A percentile compares a stretch with the other conserved stretches of the same genome.
Evolutionary conservation across 1,140 invertebrate species (phyloP).

Genomic region (Neuroterus valhalla): DNA sequence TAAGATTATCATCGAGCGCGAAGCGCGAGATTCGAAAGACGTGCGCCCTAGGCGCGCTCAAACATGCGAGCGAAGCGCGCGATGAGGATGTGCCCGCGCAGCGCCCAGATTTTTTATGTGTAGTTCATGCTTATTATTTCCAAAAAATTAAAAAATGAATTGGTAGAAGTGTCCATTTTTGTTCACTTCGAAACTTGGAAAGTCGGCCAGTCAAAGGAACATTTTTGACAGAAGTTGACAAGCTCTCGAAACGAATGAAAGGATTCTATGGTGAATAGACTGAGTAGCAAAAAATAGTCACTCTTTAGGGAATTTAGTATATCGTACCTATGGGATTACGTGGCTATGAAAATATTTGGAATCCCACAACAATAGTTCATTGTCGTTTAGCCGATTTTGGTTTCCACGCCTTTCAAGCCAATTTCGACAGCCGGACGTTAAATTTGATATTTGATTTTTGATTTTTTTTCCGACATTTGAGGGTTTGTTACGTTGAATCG

Average conservation of each 20-base stretch:
- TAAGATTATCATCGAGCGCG: too few species aligned
- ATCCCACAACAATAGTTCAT: slow-evolving; percentile 46
- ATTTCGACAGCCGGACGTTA: slow-evolving; percentile 43
- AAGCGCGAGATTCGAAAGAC: too few species aligned
- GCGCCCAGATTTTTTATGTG: too few species aligned
- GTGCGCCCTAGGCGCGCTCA: too few species aligned
- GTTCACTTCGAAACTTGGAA: not conserved
- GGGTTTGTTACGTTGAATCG: slow-evolving; percentile 35
- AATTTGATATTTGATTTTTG: slow-evolving; percentile 34
- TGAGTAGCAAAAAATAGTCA: slow-evolving; percentile 37
- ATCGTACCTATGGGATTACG: slow-evolving; percentile 53
- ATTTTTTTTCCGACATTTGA: slow-evolving; percentile 35
- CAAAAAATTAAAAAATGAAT: too few species aligned
- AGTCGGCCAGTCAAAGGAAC: slow-evolving; percentile 9
- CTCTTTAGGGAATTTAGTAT: slow-evolving; percentile 40
- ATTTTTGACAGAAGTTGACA: slow-evolving; percentile 12
- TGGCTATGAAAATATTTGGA: slow-evolving; percentile 64
- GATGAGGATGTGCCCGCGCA: too few species aligned
- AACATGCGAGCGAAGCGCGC: too few species aligned
- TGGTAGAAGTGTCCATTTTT: not conserved
- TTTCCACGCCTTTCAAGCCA: slow-evolving; percentile 47
- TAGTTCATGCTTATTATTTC: too few species aligned
- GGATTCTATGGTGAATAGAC: slow-evolving; percentile 12
- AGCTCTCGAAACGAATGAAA: slow-evolving; percentile 14
- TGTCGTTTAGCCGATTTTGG: slow-evolving; percentile 47